Base-by-base conservation (phyloP, 1,140 invertebrate species). In the Heliconius nattereri region DNA sequence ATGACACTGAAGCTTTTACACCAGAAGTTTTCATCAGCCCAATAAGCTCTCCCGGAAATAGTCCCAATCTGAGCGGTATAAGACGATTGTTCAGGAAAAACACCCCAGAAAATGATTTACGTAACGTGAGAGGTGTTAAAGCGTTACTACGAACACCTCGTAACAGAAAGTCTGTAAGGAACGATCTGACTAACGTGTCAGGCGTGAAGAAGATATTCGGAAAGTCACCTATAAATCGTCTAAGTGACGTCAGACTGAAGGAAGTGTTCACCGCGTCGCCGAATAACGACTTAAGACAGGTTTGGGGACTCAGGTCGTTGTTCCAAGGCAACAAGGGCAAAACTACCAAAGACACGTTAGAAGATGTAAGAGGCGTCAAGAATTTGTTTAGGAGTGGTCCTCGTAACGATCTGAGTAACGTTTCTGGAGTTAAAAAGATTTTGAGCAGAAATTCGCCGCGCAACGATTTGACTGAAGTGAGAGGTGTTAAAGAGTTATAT, bases 81-180 rank as follows among this genome's bases (percentile, higher is more conserved):
- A 90, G 90, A 70, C 86, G 87, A 9, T 76, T 90, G 7, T 91
- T 88, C 74, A 75, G 72, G 40, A 87, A 81, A 73, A 89, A 88
- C 35, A 89, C 90, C 0, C 92, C 95, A 11, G 84, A 85, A 71
- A 95, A 95, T 80, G 93, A 94, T 83, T 79, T 95, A 54, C 81
- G 83, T 8, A 89, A 95, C 81, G 82, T 95, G n/a, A 84, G 83
- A 71, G 94, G 94, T 5, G 88, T 95, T 7, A 91, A 89, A 32
- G 80, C 76, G 8, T 74, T 95, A 20, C 74, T 95, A 20, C 82
- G 81, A 40, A 91, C 93, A 1, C 90, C 91, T 3, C 89, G 89
- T 40, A 75, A 75, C 1, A 84, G 87, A 45, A 88, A 86, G 75
- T 92, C 91, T 7, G 79, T 89, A 54, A 90, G 85, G 57, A 94